Evolutionary conservation across 1,140 invertebrate genomes (phyloP), one percentile per base, ranked within the genome.

Genomic region (Manduca sexta): DNA sequence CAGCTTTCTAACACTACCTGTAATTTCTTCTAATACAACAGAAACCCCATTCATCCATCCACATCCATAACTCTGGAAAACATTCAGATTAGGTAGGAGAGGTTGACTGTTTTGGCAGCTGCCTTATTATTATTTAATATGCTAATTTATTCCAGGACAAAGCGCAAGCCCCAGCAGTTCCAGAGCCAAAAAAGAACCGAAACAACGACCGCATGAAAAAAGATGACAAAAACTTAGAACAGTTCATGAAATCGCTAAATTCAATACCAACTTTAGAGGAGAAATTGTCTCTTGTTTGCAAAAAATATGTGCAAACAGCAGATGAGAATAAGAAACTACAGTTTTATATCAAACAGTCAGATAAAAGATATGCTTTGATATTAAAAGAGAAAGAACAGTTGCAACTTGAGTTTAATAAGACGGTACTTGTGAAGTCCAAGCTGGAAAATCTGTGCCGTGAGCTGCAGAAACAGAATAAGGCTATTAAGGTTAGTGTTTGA

Each of bases 381-480:
- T 84, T 90, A 30, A 90, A 92, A 54, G 95, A 97, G 62, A 95
- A 95, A 69, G 94, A 96, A 60, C 92, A 94, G 60, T 74, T 95
- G 21, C 92, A 95, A 71, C 86, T 90, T 26, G 95, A 97, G 66
- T 91, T 93, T 53, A 95, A 92, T 54, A 96, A 95, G 79, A 91
- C 92, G 40, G 88, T 97, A 34, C 86, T 97, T 21, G 91, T 95
- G 18, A 91, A 88, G 51, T 93, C 92, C 40, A 92, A 94, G 69
- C 84, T 98, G 39, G 95, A 97, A 76, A 94, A 92, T 72, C 86
- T 97, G 2, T 97, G 96, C 77, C 82, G 96, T 15, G 96, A 97
- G 75, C 86, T 97, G 34, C 96, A 97, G 77, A 93, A 93, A 69
- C 94, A 97, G 67, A 97, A 97, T 71, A 96, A 96, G 82, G 88